Percentiles rank a stretch among this genome's conserved stretches.
Conservation (phyloP, 2,888 invertebrate genomes). For the Helleia helle region DNA sequence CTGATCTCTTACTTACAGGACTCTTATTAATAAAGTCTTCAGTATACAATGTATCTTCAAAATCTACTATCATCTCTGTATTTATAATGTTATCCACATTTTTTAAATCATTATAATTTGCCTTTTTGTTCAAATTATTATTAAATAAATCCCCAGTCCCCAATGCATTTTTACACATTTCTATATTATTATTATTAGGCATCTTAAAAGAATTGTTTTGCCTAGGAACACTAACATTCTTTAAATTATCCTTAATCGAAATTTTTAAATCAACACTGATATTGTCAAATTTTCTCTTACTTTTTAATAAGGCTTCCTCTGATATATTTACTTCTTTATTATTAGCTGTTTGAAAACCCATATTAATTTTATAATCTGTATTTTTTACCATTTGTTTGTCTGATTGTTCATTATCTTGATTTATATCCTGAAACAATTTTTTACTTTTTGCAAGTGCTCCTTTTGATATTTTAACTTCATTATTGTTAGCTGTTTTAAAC, state of each 20-base stretch:
- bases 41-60: slow-evolving; percentile 44
- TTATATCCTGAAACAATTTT: slow-evolving; percentile 32
- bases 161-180: not conserved
- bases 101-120: slow-evolving; percentile 13
- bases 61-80: slow-evolving; percentile 51
- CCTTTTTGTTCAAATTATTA: slow-evolving; percentile 10
- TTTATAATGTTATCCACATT: slow-evolving; percentile 33
- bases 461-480: slow-evolving; percentile 30
- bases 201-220: not conserved
- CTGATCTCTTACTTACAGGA: slow-evolving; percentile 40
- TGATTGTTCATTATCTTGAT: slow-evolving; percentile 6
- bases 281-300: slow-evolving; percentile 39
- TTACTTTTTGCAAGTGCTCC: slow-evolving; percentile 34
- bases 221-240: not conserved
- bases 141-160: slow-evolving; percentile 14
- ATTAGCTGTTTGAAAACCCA: slow-evolving; percentile 40
- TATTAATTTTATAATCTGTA: slow-evolving; percentile 9
- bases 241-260: slow-evolving; percentile 4
- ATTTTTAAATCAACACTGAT: slow-evolving; percentile 15
- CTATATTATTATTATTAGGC: not conserved
- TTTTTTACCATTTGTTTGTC: slow-evolving; percentile 2
- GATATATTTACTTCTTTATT: slow-evolving; percentile 37
- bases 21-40: slow-evolving; percentile 40
- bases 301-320: slow-evolving; percentile 38
- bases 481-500: slow-evolving; percentile 35